These are phyloP conservation scores for Oreotrochilus melanogaster DNA, from an alignment of 2,113 vertebrate genomes.

Conservation along the genomic window DNA sequence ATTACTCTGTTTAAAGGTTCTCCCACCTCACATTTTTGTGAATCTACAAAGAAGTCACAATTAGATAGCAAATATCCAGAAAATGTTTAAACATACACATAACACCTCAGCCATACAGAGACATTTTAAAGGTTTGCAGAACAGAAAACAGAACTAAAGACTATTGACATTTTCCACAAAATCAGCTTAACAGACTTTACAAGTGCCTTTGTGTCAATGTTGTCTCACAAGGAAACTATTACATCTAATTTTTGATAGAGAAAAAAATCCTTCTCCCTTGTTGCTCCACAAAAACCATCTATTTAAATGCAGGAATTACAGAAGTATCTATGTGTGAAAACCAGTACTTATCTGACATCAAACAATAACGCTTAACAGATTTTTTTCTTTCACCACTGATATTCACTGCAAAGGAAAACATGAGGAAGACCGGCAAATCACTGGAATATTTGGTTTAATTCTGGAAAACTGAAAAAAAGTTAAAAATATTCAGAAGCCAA, in stretches of 20 bases:
- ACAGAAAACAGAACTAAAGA: background rate
- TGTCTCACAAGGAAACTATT: background rate
- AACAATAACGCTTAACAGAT: conserved; percentile 21
- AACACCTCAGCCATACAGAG: background rate
- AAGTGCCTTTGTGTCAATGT: conserved; percentile 47
- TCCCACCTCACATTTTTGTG: conserved; percentile 13
- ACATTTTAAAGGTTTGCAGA: background rate
- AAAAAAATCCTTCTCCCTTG: background rate
- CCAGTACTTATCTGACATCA: conserved; percentile 44
- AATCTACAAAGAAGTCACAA: conserved; percentile 15
- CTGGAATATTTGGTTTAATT: conserved; percentile 26
- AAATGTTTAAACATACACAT: background rate
- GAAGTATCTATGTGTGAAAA: conserved; percentile 51
- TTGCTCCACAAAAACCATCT: background rate
- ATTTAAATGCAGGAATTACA: conserved; percentile 44
- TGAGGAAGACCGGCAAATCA: conserved; percentile 24
- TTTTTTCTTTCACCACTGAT: conserved; percentile 11
- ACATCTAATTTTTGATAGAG: background rate
- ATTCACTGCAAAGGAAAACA: background rate
- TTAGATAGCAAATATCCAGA: conserved; percentile 18
- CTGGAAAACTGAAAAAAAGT: conserved; percentile 40
- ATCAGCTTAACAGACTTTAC: conserved; percentile 44
- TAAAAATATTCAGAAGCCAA: background rate
- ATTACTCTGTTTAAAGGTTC: background rate
- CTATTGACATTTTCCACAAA: conserved; percentile 24